These are phyloP conservation scores for Calidris pygmaea DNA, from an alignment of 2,113 vertebrate genomes.

Conservation along the genomic window DNA sequence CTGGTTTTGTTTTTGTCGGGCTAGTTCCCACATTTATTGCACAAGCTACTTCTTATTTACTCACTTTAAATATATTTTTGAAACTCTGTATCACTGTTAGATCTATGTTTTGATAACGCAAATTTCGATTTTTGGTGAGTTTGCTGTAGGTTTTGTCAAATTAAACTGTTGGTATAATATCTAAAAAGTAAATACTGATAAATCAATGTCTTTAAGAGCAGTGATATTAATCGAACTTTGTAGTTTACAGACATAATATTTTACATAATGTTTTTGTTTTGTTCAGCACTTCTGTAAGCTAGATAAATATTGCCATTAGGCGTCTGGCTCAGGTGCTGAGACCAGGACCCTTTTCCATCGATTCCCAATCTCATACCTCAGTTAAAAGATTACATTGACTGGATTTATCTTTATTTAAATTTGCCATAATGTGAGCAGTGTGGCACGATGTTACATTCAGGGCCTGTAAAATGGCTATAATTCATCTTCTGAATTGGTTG, in stretches of 20 bases:
- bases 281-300: background rate
- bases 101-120: background rate
- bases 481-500: background rate
- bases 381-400: background rate
- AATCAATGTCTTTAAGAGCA: background rate
- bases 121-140: background rate
- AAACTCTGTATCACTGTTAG: background rate
- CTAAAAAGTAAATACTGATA: background rate
- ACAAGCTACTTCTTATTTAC: background rate
- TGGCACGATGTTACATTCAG: background rate
- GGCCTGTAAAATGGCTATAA: background rate
- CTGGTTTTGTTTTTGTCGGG: background rate
- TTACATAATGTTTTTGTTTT: background rate
- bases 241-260: background rate
- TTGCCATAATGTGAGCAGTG: background rate
- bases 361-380: background rate
- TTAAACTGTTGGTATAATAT: background rate
- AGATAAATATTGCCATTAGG: background rate
- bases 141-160: background rate
- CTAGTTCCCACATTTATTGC: background rate
- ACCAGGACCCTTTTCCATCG: background rate
- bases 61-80: background rate
- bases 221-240: background rate
- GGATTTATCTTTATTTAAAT: conserved; percentile 27
- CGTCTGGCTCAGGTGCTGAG: background rate